These are phyloP conservation scores for Aporophyla lueneburgensis DNA, from an alignment of 2,888 invertebrate species.

Conservation along the genomic window DNA sequence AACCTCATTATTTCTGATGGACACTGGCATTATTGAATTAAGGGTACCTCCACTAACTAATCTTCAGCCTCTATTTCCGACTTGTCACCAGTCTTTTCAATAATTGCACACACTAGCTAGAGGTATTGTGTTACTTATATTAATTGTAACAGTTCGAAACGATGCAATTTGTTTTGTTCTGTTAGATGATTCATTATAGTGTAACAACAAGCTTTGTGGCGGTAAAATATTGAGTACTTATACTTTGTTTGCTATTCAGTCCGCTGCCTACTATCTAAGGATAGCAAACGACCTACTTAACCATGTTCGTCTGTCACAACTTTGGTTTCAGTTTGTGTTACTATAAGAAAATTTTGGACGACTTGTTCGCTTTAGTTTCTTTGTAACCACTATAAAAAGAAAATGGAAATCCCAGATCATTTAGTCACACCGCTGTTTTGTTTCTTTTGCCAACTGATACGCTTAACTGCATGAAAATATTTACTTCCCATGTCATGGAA, in stretches of 20 bases:
- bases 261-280: slow-evolving; percentile 66
- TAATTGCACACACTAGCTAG: slow-evolving; percentile 15
- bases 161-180: slow-evolving; percentile 60
- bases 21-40: slow-evolving; percentile 49
- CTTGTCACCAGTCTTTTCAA: slow-evolving; percentile 28
- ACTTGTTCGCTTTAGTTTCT: slow-evolving; percentile 41
- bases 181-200: slow-evolving; percentile 67
- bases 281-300: slow-evolving; percentile 73
- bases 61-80: slow-evolving; percentile 21
- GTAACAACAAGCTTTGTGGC: slow-evolving; percentile 62
- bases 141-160: slow-evolving; percentile 55
- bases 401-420: slow-evolving; percentile 62
- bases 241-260: slow-evolving; percentile 67
- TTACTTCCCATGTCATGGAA: slow-evolving; percentile 76
- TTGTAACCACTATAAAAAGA: slow-evolving; percentile 47
- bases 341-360: slow-evolving; percentile 29
- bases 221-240: slow-evolving; percentile 57
- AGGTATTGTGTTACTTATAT: slow-evolving; percentile 46
- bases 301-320: slow-evolving; percentile 61
- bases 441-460: slow-evolving; percentile 72
- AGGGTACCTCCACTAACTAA: slow-evolving; percentile 22
- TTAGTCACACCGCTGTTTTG: slow-evolving; percentile 62
- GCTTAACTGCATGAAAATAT: slow-evolving; percentile 68
- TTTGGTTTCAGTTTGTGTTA: slow-evolving; percentile 37
- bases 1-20: slow-evolving; percentile 68